Conservation (phyloP, 2,113 vertebrate species). For the human region DNA sequence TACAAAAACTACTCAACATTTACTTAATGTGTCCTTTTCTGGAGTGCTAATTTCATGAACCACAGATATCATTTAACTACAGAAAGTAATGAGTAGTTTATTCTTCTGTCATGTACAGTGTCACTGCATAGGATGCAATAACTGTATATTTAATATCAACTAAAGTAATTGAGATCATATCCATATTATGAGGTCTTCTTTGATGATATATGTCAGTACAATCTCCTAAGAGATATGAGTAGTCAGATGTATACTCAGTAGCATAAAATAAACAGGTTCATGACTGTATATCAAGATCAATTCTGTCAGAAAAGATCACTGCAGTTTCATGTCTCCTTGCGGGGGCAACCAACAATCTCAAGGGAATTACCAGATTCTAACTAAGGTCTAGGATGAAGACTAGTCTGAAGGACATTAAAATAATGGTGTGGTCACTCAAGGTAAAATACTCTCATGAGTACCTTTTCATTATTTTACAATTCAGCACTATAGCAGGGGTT, state of each 20-base stretch:
- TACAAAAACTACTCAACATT: not conserved
- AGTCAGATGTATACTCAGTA: not conserved
- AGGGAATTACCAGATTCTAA: not conserved
- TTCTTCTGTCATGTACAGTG: not conserved
- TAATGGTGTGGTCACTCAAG: not conserved
- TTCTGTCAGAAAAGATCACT: not conserved
- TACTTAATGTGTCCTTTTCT: not conserved
- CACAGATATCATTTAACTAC: not conserved
- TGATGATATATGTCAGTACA: not conserved
- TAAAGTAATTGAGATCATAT: not conserved
- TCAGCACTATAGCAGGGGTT: not conserved
- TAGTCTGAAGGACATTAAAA: not conserved
- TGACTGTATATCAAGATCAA: not conserved
- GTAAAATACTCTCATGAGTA: not conserved
- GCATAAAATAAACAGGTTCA: not conserved
- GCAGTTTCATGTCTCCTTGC: not conserved
- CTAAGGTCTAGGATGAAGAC: not conserved
- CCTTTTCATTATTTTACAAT: not conserved
- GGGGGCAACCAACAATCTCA: not conserved
- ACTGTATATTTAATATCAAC: not conserved
- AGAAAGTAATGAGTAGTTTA: conserved; percentile 2
- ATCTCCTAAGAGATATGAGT: not conserved
- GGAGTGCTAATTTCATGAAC: not conserved
- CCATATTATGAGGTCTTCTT: not conserved
- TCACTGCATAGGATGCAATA: not conserved